These are phyloP conservation scores for Caenorhabditis becei DNA, from an alignment of 2,888 invertebrate species.

Conservation along the genomic window DNA sequence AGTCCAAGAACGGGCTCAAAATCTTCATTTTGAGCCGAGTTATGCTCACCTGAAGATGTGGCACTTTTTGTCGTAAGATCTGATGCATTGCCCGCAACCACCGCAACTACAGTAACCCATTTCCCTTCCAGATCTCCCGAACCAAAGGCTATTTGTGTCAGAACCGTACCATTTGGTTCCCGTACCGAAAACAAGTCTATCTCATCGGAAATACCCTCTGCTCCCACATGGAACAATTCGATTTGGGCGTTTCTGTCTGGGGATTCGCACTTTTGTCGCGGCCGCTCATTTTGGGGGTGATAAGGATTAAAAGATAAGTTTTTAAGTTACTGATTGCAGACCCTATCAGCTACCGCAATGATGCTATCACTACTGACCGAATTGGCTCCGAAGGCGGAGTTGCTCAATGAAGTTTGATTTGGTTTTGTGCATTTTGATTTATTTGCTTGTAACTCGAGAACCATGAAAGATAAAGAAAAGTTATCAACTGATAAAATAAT, in stretches of 20 bases:
- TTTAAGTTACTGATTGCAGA: slow-evolving; percentile 33
- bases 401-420: slow-evolving; percentile 49
- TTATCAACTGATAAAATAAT: no score
- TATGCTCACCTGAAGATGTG: no score
- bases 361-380: slow-evolving; percentile 49
- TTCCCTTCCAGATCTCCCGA: slow-evolving; percentile 84
- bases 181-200: slow-evolving; percentile 69
- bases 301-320: not conserved
- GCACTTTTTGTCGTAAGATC: no score
- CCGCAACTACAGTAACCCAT: no score
- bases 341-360: slow-evolving; percentile 46
- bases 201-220: slow-evolving; percentile 65
- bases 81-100: no score
- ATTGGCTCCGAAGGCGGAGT: slow-evolving; percentile 50
- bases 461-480: no score
- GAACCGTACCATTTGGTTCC: slow-evolving; percentile 69
- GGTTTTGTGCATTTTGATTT: no score
- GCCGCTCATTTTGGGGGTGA: slow-evolving; percentile 69
- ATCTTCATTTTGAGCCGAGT: no score
- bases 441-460: no score
- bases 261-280: slow-evolving; percentile 71
- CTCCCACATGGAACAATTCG: slow-evolving; percentile 72
- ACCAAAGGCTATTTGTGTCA: slow-evolving; percentile 69
- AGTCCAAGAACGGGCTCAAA: no score
- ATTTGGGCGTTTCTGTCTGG: slow-evolving; percentile 73